These are phyloP conservation scores for Furnarius figulus DNA, from an alignment of 2,113 vertebrate species.

Conservation along the genomic window DNA sequence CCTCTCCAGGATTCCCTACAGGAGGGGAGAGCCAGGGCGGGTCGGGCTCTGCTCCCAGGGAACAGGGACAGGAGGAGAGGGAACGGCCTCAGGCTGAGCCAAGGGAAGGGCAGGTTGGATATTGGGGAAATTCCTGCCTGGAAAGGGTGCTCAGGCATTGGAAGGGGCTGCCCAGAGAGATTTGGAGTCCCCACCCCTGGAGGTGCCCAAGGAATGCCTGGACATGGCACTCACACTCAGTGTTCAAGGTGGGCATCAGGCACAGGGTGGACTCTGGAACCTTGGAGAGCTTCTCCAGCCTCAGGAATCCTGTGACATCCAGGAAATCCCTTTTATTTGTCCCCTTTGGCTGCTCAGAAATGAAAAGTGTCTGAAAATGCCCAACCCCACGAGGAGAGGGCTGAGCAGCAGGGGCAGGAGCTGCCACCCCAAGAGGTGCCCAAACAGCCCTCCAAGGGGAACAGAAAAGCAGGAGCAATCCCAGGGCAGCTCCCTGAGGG, in stretches of 20 bases:
- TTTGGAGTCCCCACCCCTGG: neutral
- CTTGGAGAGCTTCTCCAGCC: neutral
- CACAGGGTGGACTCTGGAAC: neutral
- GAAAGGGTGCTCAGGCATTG: neutral
- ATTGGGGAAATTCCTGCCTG: neutral
- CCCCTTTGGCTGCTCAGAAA: neutral
- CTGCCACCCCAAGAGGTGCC: neutral
- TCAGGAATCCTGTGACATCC: neutral
- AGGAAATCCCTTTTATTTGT: neutral
- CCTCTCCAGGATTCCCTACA: neutral
- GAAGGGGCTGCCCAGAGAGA: neutral
- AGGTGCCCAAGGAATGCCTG: neutral
- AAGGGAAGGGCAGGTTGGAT: neutral
- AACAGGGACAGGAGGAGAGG: neutral
- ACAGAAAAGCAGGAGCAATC: neutral
- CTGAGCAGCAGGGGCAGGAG: neutral
- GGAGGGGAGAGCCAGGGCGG: neutral
- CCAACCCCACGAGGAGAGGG: neutral
- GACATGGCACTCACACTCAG: neutral
- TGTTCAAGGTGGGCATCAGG: rapidly evolving
- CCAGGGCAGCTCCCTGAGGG: neutral
- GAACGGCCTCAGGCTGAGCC: neutral
- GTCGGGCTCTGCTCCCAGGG: neutral
- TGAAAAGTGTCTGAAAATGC: neutral
- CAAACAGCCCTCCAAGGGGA: neutral